These are phyloP conservation scores for Battus philenor DNA, from an alignment of 1,140 invertebrate species.

Conservation along the genomic window DNA sequence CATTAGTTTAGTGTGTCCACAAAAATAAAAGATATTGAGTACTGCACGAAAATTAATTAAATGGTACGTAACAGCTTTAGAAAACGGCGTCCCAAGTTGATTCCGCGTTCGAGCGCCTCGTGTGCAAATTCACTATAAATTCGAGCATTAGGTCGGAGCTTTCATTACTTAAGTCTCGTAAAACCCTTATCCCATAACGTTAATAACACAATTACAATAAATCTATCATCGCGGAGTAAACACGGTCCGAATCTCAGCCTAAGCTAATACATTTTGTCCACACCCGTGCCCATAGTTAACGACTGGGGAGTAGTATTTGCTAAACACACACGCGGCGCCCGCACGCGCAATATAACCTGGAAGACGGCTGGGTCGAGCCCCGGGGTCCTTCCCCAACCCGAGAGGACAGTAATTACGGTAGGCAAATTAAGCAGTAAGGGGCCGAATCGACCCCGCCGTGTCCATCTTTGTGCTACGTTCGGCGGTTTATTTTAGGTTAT, in stretches of 20 bases:
- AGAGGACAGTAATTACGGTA: conserved; percentile 77
- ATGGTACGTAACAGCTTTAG: neutral
- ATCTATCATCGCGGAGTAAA: conserved; percentile 73
- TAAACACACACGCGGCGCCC: conserved; percentile 66
- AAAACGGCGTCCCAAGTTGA: conserved; percentile 3
- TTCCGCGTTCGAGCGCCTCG: conserved; percentile 27
- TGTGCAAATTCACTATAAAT: conserved; percentile 66
- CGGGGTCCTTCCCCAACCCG: conserved; percentile 60
- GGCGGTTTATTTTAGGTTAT: conserved; percentile 74
- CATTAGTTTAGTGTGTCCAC: too few species aligned
- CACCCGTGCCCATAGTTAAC: conserved; percentile 74
- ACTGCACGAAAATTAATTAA: too few species aligned
- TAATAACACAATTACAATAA: conserved; percentile 76
- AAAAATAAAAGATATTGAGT: too few species aligned
- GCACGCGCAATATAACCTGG: conserved; percentile 68
- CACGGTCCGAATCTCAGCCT: conserved; percentile 73
- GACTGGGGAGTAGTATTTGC: conserved; percentile 70
- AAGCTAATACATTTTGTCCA: conserved; percentile 75
- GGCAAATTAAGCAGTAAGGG: conserved; percentile 77
- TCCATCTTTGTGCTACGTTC: conserved; percentile 66
- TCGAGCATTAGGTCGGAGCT: conserved; percentile 64
- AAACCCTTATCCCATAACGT: conserved; percentile 75
- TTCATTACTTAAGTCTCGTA: conserved; percentile 74
- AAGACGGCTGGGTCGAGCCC: conserved; percentile 67
- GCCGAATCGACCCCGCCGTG: conserved; percentile 52